A percentile compares a stretch with the other conserved stretches of the same genome.
Conservation (phyloP, 2,888 invertebrate species). For the Epistrophella euchroma region DNA sequence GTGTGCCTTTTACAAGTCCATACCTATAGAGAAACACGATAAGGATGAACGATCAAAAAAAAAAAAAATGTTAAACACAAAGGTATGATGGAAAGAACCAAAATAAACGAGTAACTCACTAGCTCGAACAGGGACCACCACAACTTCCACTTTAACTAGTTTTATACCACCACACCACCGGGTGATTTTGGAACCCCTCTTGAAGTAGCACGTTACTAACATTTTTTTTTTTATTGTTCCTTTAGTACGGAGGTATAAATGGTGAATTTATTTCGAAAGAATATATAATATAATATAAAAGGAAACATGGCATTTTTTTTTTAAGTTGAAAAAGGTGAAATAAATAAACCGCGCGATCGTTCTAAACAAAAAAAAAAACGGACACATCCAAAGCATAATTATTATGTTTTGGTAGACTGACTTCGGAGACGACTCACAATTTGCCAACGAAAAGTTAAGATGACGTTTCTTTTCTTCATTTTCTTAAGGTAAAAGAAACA, state of each 20-base stretch:
- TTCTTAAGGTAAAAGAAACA: slow-evolving; percentile 35
- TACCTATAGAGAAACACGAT: slow-evolving; percentile 56
- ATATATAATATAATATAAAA: slow-evolving; percentile 28
- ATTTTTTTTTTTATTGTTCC: slow-evolving; percentile 36
- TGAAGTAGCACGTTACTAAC: slow-evolving; percentile 49
- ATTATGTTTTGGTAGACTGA: slow-evolving; percentile 73
- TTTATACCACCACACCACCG: slow-evolving; percentile 42
- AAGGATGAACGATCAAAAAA: slow-evolving; percentile 51
- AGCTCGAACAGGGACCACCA: slow-evolving; percentile 52
- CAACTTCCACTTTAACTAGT: slow-evolving; percentile 49
- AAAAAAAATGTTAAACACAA: slow-evolving; percentile 18
- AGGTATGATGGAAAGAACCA: slow-evolving; percentile 43
- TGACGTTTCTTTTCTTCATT: slow-evolving; percentile 29
- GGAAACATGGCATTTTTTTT: slow-evolving; percentile 54
- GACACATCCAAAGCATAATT: slow-evolving; percentile 64
- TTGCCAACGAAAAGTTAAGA: slow-evolving; percentile 15
- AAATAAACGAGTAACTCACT: slow-evolving; percentile 65
- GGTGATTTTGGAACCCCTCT: slow-evolving; percentile 56
- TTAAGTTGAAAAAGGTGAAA: slow-evolving; percentile 60
- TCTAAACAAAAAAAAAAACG: slow-evolving; percentile 60
- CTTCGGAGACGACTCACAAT: slow-evolving; percentile 31
- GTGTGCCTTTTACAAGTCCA: slow-evolving; percentile 25
- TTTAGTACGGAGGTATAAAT: slow-evolving; percentile 23
- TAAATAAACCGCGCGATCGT: slow-evolving; percentile 73
- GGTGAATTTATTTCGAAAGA: slow-evolving; percentile 41